These are phyloP conservation scores for Scomber colias DNA, from an alignment of 2,113 vertebrate genomes.

Conservation along the genomic window DNA sequence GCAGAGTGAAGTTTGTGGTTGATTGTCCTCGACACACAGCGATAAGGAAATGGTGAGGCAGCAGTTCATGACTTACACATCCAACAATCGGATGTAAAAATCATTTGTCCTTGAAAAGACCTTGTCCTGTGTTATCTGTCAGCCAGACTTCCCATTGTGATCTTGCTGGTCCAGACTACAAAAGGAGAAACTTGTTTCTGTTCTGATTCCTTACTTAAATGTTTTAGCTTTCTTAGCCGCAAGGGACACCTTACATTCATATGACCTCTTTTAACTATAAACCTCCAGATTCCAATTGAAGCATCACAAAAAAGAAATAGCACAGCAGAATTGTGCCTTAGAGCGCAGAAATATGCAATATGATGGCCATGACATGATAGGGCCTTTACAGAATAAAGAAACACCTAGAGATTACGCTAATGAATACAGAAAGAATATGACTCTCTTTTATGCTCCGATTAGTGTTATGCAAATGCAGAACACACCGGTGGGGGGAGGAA, in stretches of 20 bases:
- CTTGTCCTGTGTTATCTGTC: conserved; percentile 55
- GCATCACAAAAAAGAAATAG: conserved; percentile 38
- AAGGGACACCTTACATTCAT: conserved; percentile 70
- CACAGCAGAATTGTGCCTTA: conserved; percentile 52
- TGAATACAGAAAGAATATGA: conserved; percentile 60
- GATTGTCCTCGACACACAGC: conserved; percentile 23
- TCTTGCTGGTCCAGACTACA: conserved; percentile 42
- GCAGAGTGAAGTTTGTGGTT: conserved; percentile 17
- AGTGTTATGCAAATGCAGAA: conserved; percentile 72
- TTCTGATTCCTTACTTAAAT: conserved; percentile 25
- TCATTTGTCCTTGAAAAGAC: conserved; percentile 61
- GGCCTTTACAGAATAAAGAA: conserved; percentile 57
- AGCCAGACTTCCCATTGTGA: conserved; percentile 38
- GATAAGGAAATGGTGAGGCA: conserved; percentile 49
- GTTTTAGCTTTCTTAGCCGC: conserved; percentile 53
- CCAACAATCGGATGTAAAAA: conserved; percentile 24
- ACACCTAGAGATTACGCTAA: conserved; percentile 60
- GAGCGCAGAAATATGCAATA: conserved; percentile 41
- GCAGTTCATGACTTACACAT: conserved; percentile 26
- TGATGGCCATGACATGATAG: conserved; percentile 52
- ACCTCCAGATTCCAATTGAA: conserved; percentile 51
- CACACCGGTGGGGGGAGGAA: conserved; percentile 17
- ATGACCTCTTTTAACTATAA: conserved; percentile 69
- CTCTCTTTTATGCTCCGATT: conserved; percentile 67
- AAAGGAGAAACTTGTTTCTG: conserved; percentile 40